Evolutionary conservation across 2,888 invertebrate species (phyloP), one percentile per base, ranked within the genome.

Genomic region (Xestobium rufovillosum): DNA sequence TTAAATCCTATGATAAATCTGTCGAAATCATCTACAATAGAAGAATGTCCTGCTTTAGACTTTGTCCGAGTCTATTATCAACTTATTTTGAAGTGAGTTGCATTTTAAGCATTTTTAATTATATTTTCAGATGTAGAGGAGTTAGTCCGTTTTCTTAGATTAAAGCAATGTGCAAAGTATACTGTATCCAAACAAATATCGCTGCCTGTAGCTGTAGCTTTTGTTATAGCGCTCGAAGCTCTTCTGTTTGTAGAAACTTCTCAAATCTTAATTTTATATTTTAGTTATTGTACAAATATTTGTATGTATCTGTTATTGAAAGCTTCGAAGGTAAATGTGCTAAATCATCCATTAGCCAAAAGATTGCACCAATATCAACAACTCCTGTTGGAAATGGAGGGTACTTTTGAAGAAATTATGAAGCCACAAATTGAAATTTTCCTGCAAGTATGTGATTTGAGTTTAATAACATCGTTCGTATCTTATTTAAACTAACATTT

Each of bases 281-380:
- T 73, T 57, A 90, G 89, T 59, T 94, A 94, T 59, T 84, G 84
- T 50, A 78, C 80, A 13, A 92, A 94, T 60, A 80, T 94, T 25
- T 75, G 78, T 31, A 90, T 87, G 66, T 94, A 92, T 63, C 63
- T 95, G 48, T 71, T 87, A 49, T 65, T 95, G 10, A 91, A 91
- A 70, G 75, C 84, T 36, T 80, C 81, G 55, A 78, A 78, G 51
- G 66, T 73, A 13, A 72, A 76, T 36, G 72, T 87, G 13, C 76
- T 80, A 53, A 80, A 81, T 50, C 96, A 97, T 70, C 95, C 96
- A n/a, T 79, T 95, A 9, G 76, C 88, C 27, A 85, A 87, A 59
- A 73, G 88, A 43, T 69, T 96, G 34, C 80, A 83, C 40, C 86
- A 89, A 57, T 84, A 85, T 54, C 74, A 81, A 43, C 76, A 86